Conservation (phyloP, 2,888 invertebrate species). For the Pterostichus madidus region DNA sequence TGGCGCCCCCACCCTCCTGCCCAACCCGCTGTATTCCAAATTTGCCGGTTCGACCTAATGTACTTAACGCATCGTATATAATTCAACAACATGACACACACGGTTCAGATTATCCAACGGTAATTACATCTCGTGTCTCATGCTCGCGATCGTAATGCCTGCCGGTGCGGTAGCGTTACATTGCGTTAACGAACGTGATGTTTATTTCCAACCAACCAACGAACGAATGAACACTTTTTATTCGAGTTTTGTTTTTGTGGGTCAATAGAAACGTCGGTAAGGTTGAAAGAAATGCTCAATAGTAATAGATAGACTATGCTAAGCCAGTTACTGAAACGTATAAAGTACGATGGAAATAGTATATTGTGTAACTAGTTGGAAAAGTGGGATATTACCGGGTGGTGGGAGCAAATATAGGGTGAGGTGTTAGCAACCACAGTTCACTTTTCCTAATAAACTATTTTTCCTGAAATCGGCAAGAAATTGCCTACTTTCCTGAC, state of each 20-base stretch:
- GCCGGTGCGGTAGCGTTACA: neutral
- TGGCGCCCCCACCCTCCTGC: neutral
- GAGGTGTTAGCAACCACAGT: too few relatives aligned
- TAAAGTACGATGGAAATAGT: too few relatives aligned
- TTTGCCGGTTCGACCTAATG: slow-evolving; percentile 53
- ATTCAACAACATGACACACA: slow-evolving; percentile 53
- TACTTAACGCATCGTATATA: slow-evolving; percentile 58
- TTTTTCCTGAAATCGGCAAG: too few relatives aligned
- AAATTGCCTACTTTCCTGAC: too few relatives aligned
- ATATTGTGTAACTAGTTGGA: too few relatives aligned
- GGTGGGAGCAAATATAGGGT: too few relatives aligned
- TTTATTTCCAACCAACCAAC: neutral
- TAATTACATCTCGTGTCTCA: slow-evolving; percentile 60
- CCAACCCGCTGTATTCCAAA: neutral
- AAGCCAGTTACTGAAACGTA: neutral
- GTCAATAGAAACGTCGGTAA: slow-evolving; percentile 33
- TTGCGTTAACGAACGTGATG: neutral
- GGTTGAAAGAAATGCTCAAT: slow-evolving; percentile 14
- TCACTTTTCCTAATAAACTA: too few relatives aligned
- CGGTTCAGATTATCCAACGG: slow-evolving; percentile 52
- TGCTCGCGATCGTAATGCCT: slow-evolving; percentile 28
- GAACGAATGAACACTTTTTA: neutral
- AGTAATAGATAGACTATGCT: slow-evolving; percentile 9
- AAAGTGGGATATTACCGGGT: too few relatives aligned
- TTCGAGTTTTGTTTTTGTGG: neutral